Evolutionary conservation across 2,888 invertebrate species (phyloP), one percentile per base, ranked within the genome.

Genomic region (Drosophila nigricruria): DNA sequence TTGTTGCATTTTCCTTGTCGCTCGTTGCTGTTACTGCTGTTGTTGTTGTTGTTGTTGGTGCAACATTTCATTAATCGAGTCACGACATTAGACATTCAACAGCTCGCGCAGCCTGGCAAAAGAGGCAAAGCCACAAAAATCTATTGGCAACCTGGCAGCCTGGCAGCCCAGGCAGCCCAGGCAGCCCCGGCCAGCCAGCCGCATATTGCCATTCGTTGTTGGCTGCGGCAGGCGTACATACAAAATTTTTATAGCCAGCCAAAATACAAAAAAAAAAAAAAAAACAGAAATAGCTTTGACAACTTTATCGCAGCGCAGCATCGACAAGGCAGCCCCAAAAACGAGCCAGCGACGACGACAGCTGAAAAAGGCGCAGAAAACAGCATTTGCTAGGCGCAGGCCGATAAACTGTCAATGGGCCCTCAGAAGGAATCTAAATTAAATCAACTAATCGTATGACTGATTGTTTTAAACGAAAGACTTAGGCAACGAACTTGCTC

Each of bases 31-130:
- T 23, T 57, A 32, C 20, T 53, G 71, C 25, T 64, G 64, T 68
- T 67, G 56, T 16, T 53, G 50, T 42, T 69, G 69, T 50, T 59
- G 58, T 42, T 69, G 69, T 45, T 49, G 50, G 60, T 64, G 79
- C 86, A 84, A 85, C 85, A 85, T 84, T 84, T 88, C 88, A 84
- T 84, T 84, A 88, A 88, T 85, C 84, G 88, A 84, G 84, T 84
- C 84, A 84, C 84, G 84, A 84, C 88, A 88, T 85, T 85, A 88
- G 88, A 88, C 84, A 85, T 85, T 85, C 86, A 88, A 81, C 85
- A 88, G 88, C 80, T 73, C 70, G 61, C 60, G 52, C 64, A 52
- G 62, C 50, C 54, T 63, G 70, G 62, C 58, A 66, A 65, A 62
- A 57, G 77, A 69, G 74, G 71, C 59, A 61, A 53, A 71, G 68